Conservation (phyloP, 2,797 vertebrate species). For the Silurus aristotelis region DNA sequence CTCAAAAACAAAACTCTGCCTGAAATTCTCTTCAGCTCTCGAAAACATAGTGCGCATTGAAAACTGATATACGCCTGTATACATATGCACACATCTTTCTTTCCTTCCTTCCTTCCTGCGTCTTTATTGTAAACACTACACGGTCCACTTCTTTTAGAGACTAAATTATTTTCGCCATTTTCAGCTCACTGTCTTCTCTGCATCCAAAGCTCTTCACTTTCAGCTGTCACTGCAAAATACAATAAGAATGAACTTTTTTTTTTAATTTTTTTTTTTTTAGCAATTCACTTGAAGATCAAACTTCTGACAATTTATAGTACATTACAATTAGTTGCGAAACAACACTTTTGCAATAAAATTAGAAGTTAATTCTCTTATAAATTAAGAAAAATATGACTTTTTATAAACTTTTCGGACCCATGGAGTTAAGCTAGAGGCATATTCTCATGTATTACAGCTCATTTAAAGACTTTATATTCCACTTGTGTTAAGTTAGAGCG, state of each 20-base stretch:
- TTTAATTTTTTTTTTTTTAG: neutral
- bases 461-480: neutral
- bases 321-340: neutral
- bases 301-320: neutral
- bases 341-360: neutral
- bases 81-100: slow-evolving; percentile 34
- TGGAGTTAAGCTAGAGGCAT: neutral
- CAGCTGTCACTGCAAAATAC: neutral
- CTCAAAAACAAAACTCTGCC: slow-evolving; percentile 63
- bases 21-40: slow-evolving; percentile 53
- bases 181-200: neutral
- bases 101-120: neutral
- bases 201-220: neutral
- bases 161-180: neutral
- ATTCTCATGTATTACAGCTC: neutral
- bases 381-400: neutral
- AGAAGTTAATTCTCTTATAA: slow-evolving; percentile 2
- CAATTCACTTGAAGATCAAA: neutral
- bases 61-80: slow-evolving; percentile 17
- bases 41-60: slow-evolving; percentile 40
- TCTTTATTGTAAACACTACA: neutral
- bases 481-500: neutral
- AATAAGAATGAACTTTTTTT: too few relatives aligned
- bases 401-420: neutral
- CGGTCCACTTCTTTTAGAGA: neutral